phyloP scores from a whole-genome alignment of 53 echinoderm and acorn worm species.

The Arbacia lixula region DNA sequence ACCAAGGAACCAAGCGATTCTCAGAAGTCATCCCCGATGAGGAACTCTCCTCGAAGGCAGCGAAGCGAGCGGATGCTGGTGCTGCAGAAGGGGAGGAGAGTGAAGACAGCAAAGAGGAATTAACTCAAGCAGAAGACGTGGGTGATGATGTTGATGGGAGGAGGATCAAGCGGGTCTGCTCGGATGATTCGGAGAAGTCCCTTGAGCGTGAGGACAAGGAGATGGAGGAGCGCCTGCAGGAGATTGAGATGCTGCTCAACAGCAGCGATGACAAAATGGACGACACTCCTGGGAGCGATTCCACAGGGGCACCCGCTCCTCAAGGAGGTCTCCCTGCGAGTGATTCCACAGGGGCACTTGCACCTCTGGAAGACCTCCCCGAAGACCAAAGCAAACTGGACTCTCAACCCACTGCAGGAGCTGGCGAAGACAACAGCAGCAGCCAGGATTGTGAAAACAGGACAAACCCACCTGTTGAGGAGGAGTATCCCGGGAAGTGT shows the following conservation, averaged over 20 bases:
- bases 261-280: conserved; percentile 45
- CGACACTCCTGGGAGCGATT: conserved; percentile 8
- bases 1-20: conserved; percentile 42
- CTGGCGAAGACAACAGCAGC: neutral
- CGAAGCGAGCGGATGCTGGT: conserved; percentile 25
- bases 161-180: neutral
- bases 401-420: too few species aligned
- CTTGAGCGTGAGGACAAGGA: conserved; percentile 31
- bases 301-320: neutral
- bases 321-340: neutral
- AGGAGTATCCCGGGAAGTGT: conserved; percentile 6
- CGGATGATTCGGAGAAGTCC: conserved; percentile 13
- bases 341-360: neutral
- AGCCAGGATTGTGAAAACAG: conserved; percentile 6
- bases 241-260: conserved; percentile 53
- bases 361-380: neutral
- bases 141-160: conserved; percentile 42
- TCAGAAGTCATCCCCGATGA: neutral
- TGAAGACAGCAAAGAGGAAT: too few species aligned
- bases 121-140: too few species aligned
- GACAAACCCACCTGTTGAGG: neutral
- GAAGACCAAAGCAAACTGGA: too few species aligned
- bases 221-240: conserved; percentile 49
- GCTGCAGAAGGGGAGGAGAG: neutral
- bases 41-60: conserved; percentile 18